Evolutionary conservation across 1,140 invertebrate species (phyloP).

Genomic region (Chrysomallon squamiferum): DNA sequence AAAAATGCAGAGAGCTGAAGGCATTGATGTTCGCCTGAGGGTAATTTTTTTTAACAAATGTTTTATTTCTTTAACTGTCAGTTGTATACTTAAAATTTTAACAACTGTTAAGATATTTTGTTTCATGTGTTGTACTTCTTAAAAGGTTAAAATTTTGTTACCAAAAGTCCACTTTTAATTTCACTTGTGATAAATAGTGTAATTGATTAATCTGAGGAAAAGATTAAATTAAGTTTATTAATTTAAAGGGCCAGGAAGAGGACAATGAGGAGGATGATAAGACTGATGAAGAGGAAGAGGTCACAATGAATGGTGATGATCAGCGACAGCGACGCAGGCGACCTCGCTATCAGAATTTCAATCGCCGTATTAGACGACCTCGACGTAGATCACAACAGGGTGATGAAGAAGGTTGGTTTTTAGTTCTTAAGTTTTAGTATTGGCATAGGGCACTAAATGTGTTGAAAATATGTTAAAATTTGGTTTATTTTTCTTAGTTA

Average conservation of each 20-base stretch:
- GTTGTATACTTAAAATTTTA: too few relatives aligned
- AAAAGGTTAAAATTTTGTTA: too few relatives aligned
- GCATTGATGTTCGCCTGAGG: slow-evolving; percentile 42
- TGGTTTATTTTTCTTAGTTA: too few relatives aligned
- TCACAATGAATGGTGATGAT: slow-evolving; percentile 34
- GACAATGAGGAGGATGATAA: slow-evolving; percentile 32
- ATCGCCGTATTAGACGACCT: slow-evolving; percentile 16
- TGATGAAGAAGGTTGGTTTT: slow-evolving; percentile 22
- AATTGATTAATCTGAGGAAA: too few relatives aligned
- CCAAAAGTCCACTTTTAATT: too few relatives aligned
- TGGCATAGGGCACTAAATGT: slow-evolving; percentile 15
- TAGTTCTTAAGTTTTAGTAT: slow-evolving; percentile 19
- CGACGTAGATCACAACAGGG: slow-evolving; percentile 23
- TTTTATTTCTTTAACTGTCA: too few relatives aligned
- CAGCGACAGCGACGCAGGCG: slow-evolving; percentile 15
- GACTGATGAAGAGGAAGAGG: slow-evolving; percentile 33
- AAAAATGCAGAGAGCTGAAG: slow-evolving; percentile 38
- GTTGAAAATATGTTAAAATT: too few relatives aligned
- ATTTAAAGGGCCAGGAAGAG: slow-evolving; percentile 31
- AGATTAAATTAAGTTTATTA: too few relatives aligned
- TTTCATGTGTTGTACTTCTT: too few relatives aligned
- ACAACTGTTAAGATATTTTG: too few relatives aligned
- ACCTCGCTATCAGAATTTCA: slow-evolving; percentile 22
- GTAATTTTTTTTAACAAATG: slow-evolving; percentile 27
- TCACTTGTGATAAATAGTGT: too few relatives aligned